Base-by-base conservation (phyloP, 2,797 vertebrate genomes). In the Naso thynnoides region DNA sequence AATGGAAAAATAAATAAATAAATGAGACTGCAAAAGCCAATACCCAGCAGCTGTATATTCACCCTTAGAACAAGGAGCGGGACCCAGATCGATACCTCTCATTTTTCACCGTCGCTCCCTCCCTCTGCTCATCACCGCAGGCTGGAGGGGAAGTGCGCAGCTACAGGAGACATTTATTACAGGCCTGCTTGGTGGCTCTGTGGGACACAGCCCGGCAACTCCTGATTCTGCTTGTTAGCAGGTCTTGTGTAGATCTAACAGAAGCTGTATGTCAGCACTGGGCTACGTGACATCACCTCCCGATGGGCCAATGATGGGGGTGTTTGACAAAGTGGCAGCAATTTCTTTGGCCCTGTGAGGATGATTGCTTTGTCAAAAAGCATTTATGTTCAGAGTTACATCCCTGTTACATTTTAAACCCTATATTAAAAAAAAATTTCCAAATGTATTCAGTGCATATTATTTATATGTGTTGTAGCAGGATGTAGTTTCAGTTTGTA, bases 111-210 rank as follows among this genome's bases (percentile, higher is more conserved):
- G 4, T 68, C 26, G 42, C 45, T 57, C 58, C 33, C 79, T 76
- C 81, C 73, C 68, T 66, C 41, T 53, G 76, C 83, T 88, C 88
- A 78, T 88, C 87, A 86, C 81, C 14, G 16, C 33, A 73, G 88
- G 82, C 77, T 76, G 67, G 33, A 82, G 71, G 55, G 76, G 73
- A 79, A 86, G 74, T 73, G 73, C 71, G 74, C 73, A 47, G 73
- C 86, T 60, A 58, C 73, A 70, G 78, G 79, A 83, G 70, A 86
- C 88, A 80, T 92, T 86, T 83, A 91, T 91, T 86, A 87, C 73
- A 63, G 68, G 68, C 67, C 81, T 70, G 74, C 55, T 66, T 27
- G 49, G 86, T 78, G 84, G 82, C 85, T 84, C 79, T 45, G 70
- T 81, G 85, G 85, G 86, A 85, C 77, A 53, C 80, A 71, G 63